Evolutionary conservation across 2,113 vertebrate genomes (phyloP), one percentile per base, ranked within the genome.

Genomic region (Arvicanthis niloticus): DNA sequence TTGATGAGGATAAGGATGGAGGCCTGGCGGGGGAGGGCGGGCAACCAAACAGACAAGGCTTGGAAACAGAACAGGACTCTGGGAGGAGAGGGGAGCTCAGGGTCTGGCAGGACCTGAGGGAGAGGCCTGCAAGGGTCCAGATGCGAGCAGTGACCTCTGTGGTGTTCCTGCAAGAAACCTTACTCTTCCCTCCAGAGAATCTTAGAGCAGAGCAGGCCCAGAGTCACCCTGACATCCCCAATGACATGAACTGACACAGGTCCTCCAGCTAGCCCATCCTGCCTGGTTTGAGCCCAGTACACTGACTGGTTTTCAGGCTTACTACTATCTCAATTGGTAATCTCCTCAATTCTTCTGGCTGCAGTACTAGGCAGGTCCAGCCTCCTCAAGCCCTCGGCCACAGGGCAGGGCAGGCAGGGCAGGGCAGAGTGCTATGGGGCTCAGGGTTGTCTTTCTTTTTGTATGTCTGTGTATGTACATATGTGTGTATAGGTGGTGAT

Each of bases 161-260:
- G 40, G 42, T 51, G 15, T 16, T 37, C 42, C 67, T 34, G 31
- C 1, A 16, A 75, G 22, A 3, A 29, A 7, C 13, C 48, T 11
- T 0, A 56, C 34, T 72, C 56, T 9, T n/a, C 73, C 78, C 45
- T 26, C 3, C 4, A 60, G 48, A 75, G 10, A 13, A 42, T 19
- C 29, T 22, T 24, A 21, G 45, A 2, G 62, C 17, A 0, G 6
- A 45, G 15, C 0, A 56, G 5, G 82, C 17, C 70, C 31, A 0
- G 7, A 80, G n/a, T 78, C n/a, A 5, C 45, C 56, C 1, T 0
- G 15, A 31, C 1, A 0, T 21, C 58, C 17, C 2, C 0, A 76
- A 3, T n/a, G 26, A 70, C 34, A 12, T 0, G 5, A 45, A 11
- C 16, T 4, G 53, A 62, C 76, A 53, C 6, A 6, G 67, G 13